phyloP scores from a whole-genome alignment of 1,140 invertebrate genomes.

The Charaxes varanes region DNA sequence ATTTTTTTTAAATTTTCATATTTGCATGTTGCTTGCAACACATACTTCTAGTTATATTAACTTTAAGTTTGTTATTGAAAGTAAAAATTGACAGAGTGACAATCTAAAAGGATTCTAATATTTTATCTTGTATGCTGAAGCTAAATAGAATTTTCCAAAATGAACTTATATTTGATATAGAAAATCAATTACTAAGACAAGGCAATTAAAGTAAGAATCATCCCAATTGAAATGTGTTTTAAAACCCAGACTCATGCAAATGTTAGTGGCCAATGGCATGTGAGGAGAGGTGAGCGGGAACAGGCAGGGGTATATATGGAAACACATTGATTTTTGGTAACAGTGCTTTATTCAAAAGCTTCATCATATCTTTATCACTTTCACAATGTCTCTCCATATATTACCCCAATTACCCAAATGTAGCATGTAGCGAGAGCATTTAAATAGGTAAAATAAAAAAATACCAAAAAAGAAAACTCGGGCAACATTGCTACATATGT shows the following conservation, averaged over 20 bases:
- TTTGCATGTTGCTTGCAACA: no score
- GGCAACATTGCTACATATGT: conserved; percentile 74
- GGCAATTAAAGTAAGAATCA: no score
- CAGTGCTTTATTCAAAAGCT: conserved; percentile 79
- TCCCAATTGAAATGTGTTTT: no score
- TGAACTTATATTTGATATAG: no score
- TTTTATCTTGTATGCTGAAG: no score
- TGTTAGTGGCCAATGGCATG: conserved; percentile 16
- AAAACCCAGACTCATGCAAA: conserved; percentile 15
- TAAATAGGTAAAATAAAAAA: conserved; percentile 59
- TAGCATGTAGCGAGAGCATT: conserved; percentile 71
- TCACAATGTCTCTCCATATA: conserved; percentile 79
- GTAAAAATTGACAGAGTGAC: no score
- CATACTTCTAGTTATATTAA: no score
- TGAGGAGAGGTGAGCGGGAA: conserved; percentile 23
- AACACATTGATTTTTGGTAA: conserved; percentile 78
- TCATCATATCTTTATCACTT: conserved; percentile 73
- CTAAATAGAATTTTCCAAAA: no score
- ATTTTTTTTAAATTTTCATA: no score
- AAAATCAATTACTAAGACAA: no score
- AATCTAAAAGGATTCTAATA: no score
- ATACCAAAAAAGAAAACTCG: conserved; percentile 65
- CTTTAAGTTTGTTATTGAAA: no score
- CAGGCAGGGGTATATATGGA: conserved; percentile 73
- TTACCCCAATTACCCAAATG: conserved; percentile 75